Evolutionary conservation across 1,140 invertebrate species (phyloP), one percentile per base, ranked within the genome.

Genomic region (Ceratosolen solmsi): DNA sequence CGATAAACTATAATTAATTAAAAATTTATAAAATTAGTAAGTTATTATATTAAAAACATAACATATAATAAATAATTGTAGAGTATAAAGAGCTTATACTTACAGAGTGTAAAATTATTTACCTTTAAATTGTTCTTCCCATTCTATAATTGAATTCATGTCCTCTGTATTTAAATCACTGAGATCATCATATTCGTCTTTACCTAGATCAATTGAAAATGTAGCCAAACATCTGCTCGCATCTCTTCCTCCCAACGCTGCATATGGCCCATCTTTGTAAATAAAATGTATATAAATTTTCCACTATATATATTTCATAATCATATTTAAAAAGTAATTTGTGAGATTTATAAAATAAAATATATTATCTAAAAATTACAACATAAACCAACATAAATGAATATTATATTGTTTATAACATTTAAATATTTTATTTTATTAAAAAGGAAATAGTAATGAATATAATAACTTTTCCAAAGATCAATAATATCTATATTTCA

Each of bases 101-200:
- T n/a, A n/a, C n/a, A n/a, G n/a, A n/a, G n/a, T n/a, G n/a, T n/a
- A n/a, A 33, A 68, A 70, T 70, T 79, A 38, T 73, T 89, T 93
- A 97, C 97, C 97, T 94, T 95, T 96, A 89, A 99, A 98, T 89
- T 99, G 98, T 92, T 96, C 96, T 90, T 99, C 98, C 98, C 98
- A 99, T 92, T 99, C 98, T 84, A 93, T 93, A 1, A 99, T 95
- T 49, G 95, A 96, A 82, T 96, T 96, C 96, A 97, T 96, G 92
- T 96, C 94, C 91, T 95, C 94, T 11, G 94, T 94, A 86, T 95
- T 96, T 17, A 99, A 94, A 92, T 99, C 98, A 90, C 96, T 98
- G 11, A 99, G 92, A 90, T 99, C 98, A 93, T 99, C 98, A 92
- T 98, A 98, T 83, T 96, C 96, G 84, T 97, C 96, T 84, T 94